These are phyloP conservation scores for Galeopterus variegatus DNA, from an alignment of 2,113 vertebrate species.

Conservation along the genomic window DNA sequence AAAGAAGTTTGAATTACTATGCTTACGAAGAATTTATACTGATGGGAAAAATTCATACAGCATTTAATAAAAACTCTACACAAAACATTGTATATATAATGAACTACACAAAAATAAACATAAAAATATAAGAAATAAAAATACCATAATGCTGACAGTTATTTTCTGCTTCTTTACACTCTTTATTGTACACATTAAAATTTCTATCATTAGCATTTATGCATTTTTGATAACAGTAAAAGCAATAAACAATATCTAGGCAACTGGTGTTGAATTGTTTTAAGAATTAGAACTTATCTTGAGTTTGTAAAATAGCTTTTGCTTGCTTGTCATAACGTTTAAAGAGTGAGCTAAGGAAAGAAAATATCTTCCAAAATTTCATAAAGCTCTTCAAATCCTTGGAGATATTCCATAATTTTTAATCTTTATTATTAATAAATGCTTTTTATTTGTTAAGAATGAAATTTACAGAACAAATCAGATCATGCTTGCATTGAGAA, in stretches of 20 bases:
- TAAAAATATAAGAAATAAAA: not conserved
- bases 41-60: not conserved
- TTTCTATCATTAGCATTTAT: not conserved
- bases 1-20: not conserved
- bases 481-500: not conserved
- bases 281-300: not conserved
- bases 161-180: not conserved
- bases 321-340: not conserved
- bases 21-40: not conserved
- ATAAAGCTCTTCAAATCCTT: not conserved
- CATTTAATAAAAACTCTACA: not conserved
- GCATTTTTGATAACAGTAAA: not conserved
- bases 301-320: not conserved
- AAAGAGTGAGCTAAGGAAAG: not conserved
- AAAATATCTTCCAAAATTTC: not conserved
- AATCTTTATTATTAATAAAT: not conserved
- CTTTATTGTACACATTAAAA: not conserved
- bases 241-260: not conserved
- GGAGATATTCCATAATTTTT: not conserved
- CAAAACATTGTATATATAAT: not conserved
- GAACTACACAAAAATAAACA: not conserved
- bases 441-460: slow-evolving; percentile 5
- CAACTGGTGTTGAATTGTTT: not conserved
- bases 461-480: not conserved
- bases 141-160: not conserved